Conservation (phyloP, 2,113 vertebrate species). For the Syngnathus typhle region DNA sequence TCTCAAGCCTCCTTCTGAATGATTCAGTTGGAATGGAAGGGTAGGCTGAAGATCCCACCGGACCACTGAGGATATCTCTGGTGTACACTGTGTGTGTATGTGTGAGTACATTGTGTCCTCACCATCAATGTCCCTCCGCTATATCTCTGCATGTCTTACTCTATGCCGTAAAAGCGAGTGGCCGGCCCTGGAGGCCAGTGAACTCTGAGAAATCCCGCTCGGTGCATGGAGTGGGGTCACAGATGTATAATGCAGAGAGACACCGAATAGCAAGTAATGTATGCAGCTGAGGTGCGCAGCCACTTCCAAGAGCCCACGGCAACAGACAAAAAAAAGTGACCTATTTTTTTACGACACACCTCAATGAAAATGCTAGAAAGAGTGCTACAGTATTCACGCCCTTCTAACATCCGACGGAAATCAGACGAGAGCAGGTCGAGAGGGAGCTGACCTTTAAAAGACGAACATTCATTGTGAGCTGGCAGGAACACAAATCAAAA, state of each 20-base stretch:
- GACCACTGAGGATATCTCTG: slow-evolving; percentile 28
- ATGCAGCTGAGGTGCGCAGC: slow-evolving; percentile 36
- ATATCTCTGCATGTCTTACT: slow-evolving; percentile 18
- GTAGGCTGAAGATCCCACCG: slow-evolving; percentile 28
- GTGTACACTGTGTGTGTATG: slow-evolving; percentile 1
- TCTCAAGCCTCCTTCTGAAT: slow-evolving; percentile 44
- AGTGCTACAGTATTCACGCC: slow-evolving; percentile 14
- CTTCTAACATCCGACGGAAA: background rate
- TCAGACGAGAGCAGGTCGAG: slow-evolving; percentile 38
- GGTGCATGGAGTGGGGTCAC: slow-evolving; percentile 21
- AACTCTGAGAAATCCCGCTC: slow-evolving; percentile 9
- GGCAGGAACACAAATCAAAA: slow-evolving; percentile 23
- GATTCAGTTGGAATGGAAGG: slow-evolving; percentile 55
- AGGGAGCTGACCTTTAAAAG: slow-evolving; percentile 58
- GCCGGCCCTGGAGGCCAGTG: slow-evolving; percentile 4
- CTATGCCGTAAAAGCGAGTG: background rate
- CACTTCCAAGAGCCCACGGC: slow-evolving; percentile 23
- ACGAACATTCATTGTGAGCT: slow-evolving; percentile 34
- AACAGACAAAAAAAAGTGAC: slow-evolving; percentile 38
- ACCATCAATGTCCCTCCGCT: slow-evolving; percentile 10
- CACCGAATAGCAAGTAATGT: slow-evolving; percentile 41
- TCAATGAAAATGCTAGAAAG: slow-evolving; percentile 38
- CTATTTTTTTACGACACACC: slow-evolving; percentile 47
- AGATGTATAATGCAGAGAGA: slow-evolving; percentile 39
- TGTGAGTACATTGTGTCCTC: slow-evolving; percentile 9